These are phyloP conservation scores for Caenorhabditis elegans DNA, from an alignment of 1,140 invertebrate genomes.

Conservation along the genomic window DNA sequence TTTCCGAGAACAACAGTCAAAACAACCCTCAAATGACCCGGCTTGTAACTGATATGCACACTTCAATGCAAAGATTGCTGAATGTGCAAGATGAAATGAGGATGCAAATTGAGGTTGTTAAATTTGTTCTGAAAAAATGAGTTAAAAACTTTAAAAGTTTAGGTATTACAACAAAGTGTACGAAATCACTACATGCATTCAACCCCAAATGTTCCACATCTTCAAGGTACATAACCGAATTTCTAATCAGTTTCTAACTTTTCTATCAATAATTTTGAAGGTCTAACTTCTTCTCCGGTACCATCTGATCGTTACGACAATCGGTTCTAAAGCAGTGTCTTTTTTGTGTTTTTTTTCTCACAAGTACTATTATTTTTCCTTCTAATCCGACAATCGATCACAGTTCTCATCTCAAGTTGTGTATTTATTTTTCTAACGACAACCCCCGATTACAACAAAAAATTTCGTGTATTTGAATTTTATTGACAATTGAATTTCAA, in stretches of 20 bases:
- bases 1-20: constrained; percentile 56
- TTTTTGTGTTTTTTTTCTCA: neutral
- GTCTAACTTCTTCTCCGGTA: neutral
- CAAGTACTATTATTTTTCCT: neutral
- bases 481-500: neutral
- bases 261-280: neutral
- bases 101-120: constrained; percentile 57
- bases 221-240: neutral
- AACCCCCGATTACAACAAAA: neutral
- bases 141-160: neutral
- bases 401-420: neutral
- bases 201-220: neutral
- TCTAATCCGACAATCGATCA: no score
- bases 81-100: constrained; percentile 65
- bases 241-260: neutral
- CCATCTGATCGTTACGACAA: neutral
- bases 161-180: constrained; percentile 60
- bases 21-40: constrained; percentile 63
- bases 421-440: neutral
- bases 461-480: neutral
- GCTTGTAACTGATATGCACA: constrained; percentile 65
- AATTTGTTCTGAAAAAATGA: neutral
- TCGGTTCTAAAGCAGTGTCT: neutral
- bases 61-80: constrained; percentile 59
- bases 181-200: constrained; percentile 57